Evolutionary conservation across 1,140 invertebrate genomes (phyloP), one percentile per base, ranked within the genome.

Genomic region (Mylabris phalerata): DNA sequence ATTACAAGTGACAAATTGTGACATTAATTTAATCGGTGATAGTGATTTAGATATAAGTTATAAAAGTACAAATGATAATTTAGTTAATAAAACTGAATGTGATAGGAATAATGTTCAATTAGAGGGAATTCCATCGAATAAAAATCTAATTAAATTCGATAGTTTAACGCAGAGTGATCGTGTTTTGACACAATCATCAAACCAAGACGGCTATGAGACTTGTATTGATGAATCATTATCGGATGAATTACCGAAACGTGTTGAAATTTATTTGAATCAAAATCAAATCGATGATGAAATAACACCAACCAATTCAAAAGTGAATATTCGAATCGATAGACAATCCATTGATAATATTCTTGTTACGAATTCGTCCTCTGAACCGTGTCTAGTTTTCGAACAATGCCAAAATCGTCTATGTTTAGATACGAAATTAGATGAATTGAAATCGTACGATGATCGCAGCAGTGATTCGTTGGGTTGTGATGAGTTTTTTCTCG

Each of bases 401-500:
- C 24, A 52, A 50, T 50, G 48, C 50, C 50, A 45, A 42, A 60
- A 66, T 59, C 65, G 66, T 51, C 60, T 71, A 11, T 68, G 63
- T 45, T 62, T 69, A 19, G 60, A 64, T 13, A 60, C 60, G n/a
- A 71, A 67, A 60, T 65, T 68, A 38, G 67, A 65, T 26, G 66
- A 61, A 40, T 49, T 69, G 10, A 70, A 71, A 57, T 72, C 63
- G 3, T 71, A 73, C 40, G 67, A 70, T 51, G 60, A 67, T 24
- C 51, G 58, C 32, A 32, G 11, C 10, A 56, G 54, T 50, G 59
- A 68, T 39, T 59, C 56, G 7, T 57, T 60, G 9, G 68, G 66
- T 24, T 61, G 55, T 9, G 72, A 73, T 59, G 71, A 73, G 49
- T 73, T 74, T 62, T 73, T 74, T 58, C 58, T 74, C 24, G 65